Percentiles rank a stretch among this genome's conserved stretches.
Evolutionary conservation across 2,888 invertebrate species (phyloP).

Genomic region (Theretra japonica): DNA sequence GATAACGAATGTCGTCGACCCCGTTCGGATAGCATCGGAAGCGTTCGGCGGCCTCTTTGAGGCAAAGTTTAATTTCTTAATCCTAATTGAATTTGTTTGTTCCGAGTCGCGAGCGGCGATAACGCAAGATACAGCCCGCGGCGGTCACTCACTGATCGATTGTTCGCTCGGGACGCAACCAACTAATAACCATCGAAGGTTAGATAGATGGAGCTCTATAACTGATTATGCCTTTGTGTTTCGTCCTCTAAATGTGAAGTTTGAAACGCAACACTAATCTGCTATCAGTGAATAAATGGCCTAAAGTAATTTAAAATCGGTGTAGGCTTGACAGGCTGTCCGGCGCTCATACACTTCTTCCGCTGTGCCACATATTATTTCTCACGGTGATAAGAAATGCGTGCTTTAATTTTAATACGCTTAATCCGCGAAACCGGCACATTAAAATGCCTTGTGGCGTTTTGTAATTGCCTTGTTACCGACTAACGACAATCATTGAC

Average conservation of each 20-base stretch:
- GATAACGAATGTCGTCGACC: slow-evolving; percentile 67
- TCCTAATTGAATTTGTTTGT: slow-evolving; percentile 84
- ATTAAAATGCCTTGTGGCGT: slow-evolving; percentile 46
- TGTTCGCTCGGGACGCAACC: slow-evolving; percentile 49
- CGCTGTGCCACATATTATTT: slow-evolving; percentile 31
- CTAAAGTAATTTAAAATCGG: not conserved
- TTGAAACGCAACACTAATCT: slow-evolving; percentile 47
- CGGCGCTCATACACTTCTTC: slow-evolving; percentile 14
- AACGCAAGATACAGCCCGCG: slow-evolving; percentile 62
- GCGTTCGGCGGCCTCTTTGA: slow-evolving; percentile 72
- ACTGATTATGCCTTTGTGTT: slow-evolving; percentile 63
- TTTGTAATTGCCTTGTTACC: slow-evolving; percentile 53
- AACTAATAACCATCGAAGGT: slow-evolving; percentile 64
- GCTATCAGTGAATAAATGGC: slow-evolving; percentile 30
- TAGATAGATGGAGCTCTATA: slow-evolving; percentile 61
- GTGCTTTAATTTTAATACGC: slow-evolving; percentile 39
- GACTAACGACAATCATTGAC: slow-evolving; percentile 50
- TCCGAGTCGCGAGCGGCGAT: slow-evolving; percentile 62
- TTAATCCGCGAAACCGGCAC: slow-evolving; percentile 41
- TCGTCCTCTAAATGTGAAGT: slow-evolving; percentile 62
- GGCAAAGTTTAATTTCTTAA: slow-evolving; percentile 77
- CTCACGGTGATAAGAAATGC: slow-evolving; percentile 31
- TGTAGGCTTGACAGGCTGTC: slow-evolving; percentile 4
- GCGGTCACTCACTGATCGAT: slow-evolving; percentile 61
- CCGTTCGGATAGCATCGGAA: slow-evolving; percentile 61